phyloP scores from a whole-genome alignment of 2,113 vertebrate genomes.

The Egretta garzetta region DNA sequence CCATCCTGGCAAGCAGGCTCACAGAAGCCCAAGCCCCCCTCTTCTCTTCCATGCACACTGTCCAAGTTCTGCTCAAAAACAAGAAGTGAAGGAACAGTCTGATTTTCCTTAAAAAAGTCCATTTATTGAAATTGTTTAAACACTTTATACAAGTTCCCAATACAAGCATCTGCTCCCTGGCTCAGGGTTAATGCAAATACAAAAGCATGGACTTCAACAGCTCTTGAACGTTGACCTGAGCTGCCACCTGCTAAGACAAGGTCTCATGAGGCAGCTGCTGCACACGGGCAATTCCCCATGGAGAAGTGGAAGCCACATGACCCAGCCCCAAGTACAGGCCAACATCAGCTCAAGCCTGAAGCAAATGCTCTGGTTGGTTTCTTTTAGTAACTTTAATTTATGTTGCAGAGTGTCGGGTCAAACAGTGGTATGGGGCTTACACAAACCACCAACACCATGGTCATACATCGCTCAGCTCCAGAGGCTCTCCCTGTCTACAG shows the following conservation, averaged over 20 bases:
- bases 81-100: not conserved
- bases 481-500: not conserved
- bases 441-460: not conserved
- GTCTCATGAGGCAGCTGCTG: not conserved
- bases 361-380: constrained; percentile 1
- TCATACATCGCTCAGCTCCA: not conserved
- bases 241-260: not conserved
- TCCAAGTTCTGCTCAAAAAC: not conserved
- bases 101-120: constrained; percentile 66
- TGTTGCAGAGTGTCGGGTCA: constrained; percentile 8
- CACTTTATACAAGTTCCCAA: constrained; percentile 75
- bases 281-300: not conserved
- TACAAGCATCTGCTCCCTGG: constrained; percentile 54
- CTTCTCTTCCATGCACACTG: not conserved
- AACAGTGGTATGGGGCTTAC: not conserved
- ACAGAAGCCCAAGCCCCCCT: not conserved
- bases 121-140: constrained; percentile 80
- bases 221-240: not conserved
- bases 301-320: not conserved
- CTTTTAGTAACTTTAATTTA: not conserved
- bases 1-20: not conserved
- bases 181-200: constrained; percentile 50
- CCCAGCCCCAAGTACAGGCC: not conserved
- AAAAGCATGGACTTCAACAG: constrained; percentile 50
- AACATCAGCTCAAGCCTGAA: constrained; percentile 16